Evolutionary conservation across 2,797 vertebrate genomes (phyloP).

Genomic region (Florisuga fusca): DNA sequence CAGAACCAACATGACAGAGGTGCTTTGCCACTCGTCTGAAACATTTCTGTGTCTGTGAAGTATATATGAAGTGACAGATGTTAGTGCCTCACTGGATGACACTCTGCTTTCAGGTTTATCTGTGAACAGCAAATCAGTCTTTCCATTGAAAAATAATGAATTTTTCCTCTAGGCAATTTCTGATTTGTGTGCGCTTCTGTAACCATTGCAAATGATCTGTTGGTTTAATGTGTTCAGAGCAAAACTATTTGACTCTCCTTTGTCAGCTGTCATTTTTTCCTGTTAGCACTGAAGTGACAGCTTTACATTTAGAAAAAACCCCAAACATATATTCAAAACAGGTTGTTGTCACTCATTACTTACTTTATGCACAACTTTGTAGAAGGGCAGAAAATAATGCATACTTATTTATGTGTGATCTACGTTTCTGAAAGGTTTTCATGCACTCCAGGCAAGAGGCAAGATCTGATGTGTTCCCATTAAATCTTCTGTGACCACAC

Average conservation of each 20-base stretch:
- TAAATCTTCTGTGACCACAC: neutral
- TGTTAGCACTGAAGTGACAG: neutral
- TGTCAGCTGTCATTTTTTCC: neutral
- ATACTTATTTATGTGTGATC: neutral
- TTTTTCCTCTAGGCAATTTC: neutral
- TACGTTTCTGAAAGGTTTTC: neutral
- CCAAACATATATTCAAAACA: neutral
- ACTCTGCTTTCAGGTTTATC: neutral
- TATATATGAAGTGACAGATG: neutral
- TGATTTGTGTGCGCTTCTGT: neutral
- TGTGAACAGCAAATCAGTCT: neutral
- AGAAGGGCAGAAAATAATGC: neutral
- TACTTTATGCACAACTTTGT: neutral
- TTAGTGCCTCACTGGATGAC: neutral
- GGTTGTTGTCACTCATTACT: neutral
- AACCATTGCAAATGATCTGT: neutral
- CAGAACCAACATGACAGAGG: neutral
- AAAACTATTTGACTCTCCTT: neutral
- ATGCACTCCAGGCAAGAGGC: neutral
- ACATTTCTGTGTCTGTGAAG: neutral
- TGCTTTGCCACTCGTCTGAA: neutral
- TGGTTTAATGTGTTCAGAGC: neutral
- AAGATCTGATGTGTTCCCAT: neutral
- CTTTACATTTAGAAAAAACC: neutral
- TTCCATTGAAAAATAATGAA: neutral